Conservation (phyloP, 2,113 vertebrate genomes). For the Hirundichthys speculiger region DNA sequence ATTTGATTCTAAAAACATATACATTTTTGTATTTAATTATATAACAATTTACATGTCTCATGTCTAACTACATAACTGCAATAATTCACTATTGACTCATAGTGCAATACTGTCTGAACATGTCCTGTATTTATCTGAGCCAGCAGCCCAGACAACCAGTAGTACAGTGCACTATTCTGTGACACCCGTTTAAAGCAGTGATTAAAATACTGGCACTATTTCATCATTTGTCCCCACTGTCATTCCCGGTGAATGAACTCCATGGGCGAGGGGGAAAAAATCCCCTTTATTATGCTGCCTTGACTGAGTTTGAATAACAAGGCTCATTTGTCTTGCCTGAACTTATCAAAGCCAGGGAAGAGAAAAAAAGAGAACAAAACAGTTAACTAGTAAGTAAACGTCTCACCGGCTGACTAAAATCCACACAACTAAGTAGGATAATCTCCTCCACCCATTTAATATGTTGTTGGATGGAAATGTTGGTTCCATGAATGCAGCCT, state of each 20-base stretch:
- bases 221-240: no score
- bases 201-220: no score
- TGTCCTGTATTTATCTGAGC: no score
- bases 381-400: slow-evolving; percentile 64
- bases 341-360: slow-evolving; percentile 48
- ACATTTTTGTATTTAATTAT: no score
- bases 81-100: no score
- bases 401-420: slow-evolving; percentile 70
- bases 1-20: no score
- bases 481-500: slow-evolving; percentile 37
- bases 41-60: no score
- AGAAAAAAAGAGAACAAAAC: slow-evolving; percentile 28
- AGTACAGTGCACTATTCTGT: no score
- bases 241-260: slow-evolving; percentile 49
- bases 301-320: slow-evolving; percentile 52
- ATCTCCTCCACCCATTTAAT: slow-evolving; percentile 62
- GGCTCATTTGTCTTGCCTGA: slow-evolving; percentile 65
- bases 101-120: no score
- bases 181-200: no score
- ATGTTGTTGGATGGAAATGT: slow-evolving; percentile 47
- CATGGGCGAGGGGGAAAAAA: slow-evolving; percentile 46
- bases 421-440: slow-evolving; percentile 66
- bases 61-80: no score
- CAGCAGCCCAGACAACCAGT: no score
- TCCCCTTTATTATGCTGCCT: slow-evolving; percentile 49